Conservation (phyloP, 1,140 invertebrate species). For the Orchestia grillus region DNA sequence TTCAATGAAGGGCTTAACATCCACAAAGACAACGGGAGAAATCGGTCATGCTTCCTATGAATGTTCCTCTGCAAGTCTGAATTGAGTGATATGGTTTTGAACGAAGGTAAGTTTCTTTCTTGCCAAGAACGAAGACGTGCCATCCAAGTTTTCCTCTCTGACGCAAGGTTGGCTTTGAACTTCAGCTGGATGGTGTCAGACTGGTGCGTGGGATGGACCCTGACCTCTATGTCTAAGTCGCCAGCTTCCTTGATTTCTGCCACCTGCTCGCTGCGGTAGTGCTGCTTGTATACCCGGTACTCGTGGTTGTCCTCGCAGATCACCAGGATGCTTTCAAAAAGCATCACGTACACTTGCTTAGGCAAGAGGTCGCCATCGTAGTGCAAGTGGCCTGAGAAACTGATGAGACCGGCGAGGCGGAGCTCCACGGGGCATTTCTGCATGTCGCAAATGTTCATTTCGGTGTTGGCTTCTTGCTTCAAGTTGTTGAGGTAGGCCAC, state of each 20-base stretch:
- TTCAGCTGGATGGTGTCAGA: neutral
- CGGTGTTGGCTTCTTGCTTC: conserved; percentile 34
- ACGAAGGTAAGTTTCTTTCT: neutral
- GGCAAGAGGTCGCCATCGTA: conserved; percentile 15
- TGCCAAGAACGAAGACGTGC: neutral
- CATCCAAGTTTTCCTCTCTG: conserved; percentile 4
- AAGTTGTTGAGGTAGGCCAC: neutral
- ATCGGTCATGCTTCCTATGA: neutral
- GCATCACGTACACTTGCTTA: conserved; percentile 10
- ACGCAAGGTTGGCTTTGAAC: neutral
- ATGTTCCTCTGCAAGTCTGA: neutral
- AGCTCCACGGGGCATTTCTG: conserved; percentile 34
- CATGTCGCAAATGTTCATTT: conserved; percentile 7
- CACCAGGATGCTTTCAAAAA: neutral
- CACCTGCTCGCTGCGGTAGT: conserved; percentile 44
- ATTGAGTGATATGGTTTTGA: neutral
- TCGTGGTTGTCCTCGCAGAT: conserved; percentile 20
- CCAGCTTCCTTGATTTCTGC: neutral
- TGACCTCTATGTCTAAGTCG: neutral
- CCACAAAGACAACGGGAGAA: conserved; percentile 21
- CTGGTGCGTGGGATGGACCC: conserved; percentile 9
- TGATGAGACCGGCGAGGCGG: neutral
- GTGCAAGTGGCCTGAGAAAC: neutral
- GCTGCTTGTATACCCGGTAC: conserved; percentile 16
- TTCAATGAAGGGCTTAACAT: neutral